Base-by-base conservation (phyloP, 2,797 vertebrate species). In the Triplophysa yarkandensis region DNA sequence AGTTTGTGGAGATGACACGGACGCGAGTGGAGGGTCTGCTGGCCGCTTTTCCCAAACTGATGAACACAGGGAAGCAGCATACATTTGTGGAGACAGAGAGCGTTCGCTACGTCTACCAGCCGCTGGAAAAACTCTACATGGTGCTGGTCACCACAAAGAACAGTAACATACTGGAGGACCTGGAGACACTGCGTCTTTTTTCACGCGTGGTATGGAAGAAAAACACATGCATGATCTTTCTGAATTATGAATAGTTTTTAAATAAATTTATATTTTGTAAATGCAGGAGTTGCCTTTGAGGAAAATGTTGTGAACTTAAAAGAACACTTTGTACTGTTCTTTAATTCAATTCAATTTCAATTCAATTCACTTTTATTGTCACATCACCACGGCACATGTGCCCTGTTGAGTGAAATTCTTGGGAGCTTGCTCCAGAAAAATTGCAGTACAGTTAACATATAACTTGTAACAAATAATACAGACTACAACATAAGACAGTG, bases 61-160 rank as follows among this genome's bases (percentile, higher is more conserved):
- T 99, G 97, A 98, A 98, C 92, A 97, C 95, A 0, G 98, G 98
- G 44, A 98, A 98, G 89, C 97, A 99, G 83, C 98, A 99, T 92
- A 99, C 97, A 0, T 99, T 99, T 39, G 98, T 99, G 89, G 97
- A 99, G 87, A 99, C 98, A 0, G 97, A 99, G 87, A 99, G 98
- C 0, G 97, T 99, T 52, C 95, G 98, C 32, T 99, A 99, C 0
- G 98, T 99, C 16, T 99, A 99, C 82, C 98, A 99, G 90, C 98
- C 97, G 0, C 92, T 99, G 90, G 98, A 99, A 88, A 99, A 99
- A 80, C 93, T 99, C 66, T 99, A 99, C 89, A 98, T 98, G 97
- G 96, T 98, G 73, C 93, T 99, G 76, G 95, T 99, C 90, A 99
- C 98, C 83, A 99, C 98, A 82, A 98, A 99, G 71, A 85, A 83